A percentile compares a stretch with the other conserved stretches of the same genome.
Evolutionary conservation across 1,140 invertebrate genomes (phyloP).

Genomic region (Amphibalanus amphitrite): DNA sequence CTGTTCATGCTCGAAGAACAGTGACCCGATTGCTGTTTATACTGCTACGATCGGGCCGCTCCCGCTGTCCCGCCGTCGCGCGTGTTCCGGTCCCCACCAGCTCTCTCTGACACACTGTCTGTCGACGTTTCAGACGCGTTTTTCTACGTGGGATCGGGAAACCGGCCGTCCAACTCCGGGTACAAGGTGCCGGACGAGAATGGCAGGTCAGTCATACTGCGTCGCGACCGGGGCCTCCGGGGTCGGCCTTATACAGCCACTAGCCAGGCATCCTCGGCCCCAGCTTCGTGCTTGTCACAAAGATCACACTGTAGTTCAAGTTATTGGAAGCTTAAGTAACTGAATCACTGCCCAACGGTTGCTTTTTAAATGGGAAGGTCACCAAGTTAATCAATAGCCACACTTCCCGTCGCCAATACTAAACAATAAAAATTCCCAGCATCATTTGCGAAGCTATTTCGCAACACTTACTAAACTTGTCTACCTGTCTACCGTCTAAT

Average conservation of each 20-base stretch:
- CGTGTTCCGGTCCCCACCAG: too few relatives aligned
- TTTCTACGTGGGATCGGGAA: constrained; percentile 52
- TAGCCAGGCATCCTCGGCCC: not conserved
- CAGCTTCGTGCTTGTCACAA: too few relatives aligned
- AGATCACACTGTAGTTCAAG: not conserved
- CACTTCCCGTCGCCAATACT: too few relatives aligned
- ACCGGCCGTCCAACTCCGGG: constrained; percentile 27
- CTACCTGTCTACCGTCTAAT: too few relatives aligned
- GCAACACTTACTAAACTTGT: too few relatives aligned
- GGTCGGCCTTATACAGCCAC: not conserved
- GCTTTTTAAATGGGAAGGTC: not conserved
- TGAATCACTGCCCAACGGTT: not conserved
- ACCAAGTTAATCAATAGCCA: too few relatives aligned
- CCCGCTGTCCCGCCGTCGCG: too few relatives aligned
- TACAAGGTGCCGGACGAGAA: constrained; percentile 59
- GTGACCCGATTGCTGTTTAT: too few relatives aligned
- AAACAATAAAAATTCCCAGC: too few relatives aligned
- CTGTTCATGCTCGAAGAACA: too few relatives aligned
- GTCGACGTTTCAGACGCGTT: constrained; percentile 47
- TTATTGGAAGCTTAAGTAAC: not conserved
- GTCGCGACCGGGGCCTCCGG: not conserved
- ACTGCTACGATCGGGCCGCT: too few relatives aligned
- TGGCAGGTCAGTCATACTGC: constrained; percentile 25
- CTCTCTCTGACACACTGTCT: not conserved
- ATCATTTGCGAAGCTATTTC: too few relatives aligned